Base-by-base conservation (phyloP, 2,888 invertebrate genomes). In the Synanthedon formicaeformis region DNA sequence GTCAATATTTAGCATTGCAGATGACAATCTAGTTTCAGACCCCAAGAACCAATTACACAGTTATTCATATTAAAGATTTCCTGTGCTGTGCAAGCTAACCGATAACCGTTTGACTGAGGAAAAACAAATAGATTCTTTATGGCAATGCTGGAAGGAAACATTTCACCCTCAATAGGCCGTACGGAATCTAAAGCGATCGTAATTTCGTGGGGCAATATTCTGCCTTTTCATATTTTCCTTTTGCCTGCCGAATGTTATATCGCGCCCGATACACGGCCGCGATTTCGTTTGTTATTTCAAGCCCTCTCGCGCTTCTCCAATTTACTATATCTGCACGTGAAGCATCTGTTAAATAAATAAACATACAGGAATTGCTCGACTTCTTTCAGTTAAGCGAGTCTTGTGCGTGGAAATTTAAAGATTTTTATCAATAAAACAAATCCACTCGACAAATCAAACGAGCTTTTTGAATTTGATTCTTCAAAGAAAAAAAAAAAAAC, bases 201-300 rank as follows among this genome's bases (percentile, higher is more conserved):
- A 85, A 86, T 86, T 83, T 83, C 74, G 83, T 78, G 80, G 78
- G 79, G 81, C 81, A 81, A 86, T 84, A 83, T 84, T 83, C 79
- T 67, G 78, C 76, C 78, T 82, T 85, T 82, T 81, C 84, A 86
- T 85, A 84, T 84, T 85, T 84, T 80, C 78, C 73, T 78, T 76
- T 81, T 79, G 73, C 80, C 73, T 75, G 66, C 73, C 73, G 75
- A 83, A 81, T 80, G 78, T 82, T 78, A 75, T 78, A 78, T 75
- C 71, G 74, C 69, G 73, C 77, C 75, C 78, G 77, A 81, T 79
- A 82, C 80, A 79, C 74, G 73, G 70, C 76, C 75, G 73, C 78
- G 83, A 84, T 84, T 85, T 76, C 73, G 78, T 84, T 81, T 85
- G 83, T 83, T 84, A 82, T 83, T 82, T 81, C 75, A 74, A 81